These are phyloP conservation scores for Oenanthe oenanthe DNA, from an alignment of 2,113 vertebrate genomes.

Conservation along the genomic window DNA sequence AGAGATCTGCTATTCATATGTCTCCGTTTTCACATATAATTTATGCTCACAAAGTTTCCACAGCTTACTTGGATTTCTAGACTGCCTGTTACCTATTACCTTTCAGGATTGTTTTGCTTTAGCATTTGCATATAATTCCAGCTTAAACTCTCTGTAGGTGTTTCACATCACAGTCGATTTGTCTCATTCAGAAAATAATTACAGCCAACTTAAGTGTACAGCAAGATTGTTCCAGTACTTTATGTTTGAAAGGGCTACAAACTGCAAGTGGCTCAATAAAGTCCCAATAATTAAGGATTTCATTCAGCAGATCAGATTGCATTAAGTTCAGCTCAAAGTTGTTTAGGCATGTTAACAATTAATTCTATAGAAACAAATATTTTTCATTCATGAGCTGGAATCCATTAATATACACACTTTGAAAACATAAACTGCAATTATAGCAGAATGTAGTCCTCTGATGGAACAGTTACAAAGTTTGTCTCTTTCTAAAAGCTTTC, in stretches of 20 bases:
- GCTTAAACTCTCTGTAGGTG: neutral
- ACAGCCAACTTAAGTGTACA: neutral
- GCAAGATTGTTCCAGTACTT: neutral
- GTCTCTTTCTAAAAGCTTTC: conserved; percentile 17
- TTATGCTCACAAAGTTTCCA: neutral
- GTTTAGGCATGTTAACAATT: conserved; percentile 16
- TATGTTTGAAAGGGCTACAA: neutral
- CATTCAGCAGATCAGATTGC: neutral
- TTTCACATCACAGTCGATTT: neutral
- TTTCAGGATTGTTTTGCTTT: neutral
- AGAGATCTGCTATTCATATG: neutral
- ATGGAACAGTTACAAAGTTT: neutral
- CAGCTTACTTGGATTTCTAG: neutral
- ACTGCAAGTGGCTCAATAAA: conserved; percentile 1
- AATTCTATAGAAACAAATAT: conserved; percentile 20
- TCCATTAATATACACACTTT: neutral
- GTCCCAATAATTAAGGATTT: conserved; percentile 27
- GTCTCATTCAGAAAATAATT: neutral
- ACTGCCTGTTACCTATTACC: neutral
- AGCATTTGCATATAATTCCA: neutral
- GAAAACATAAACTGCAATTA: neutral
- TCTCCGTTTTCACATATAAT: neutral
- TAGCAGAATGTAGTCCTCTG: conserved; percentile 20
- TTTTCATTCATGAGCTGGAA: conserved; percentile 26
- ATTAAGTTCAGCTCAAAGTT: neutral